A percentile compares a stretch with the other conserved stretches of the same genome.
These are phyloP conservation scores for Drosophila recens DNA, from an alignment of 2,888 invertebrate species.

Conservation along the genomic window DNA sequence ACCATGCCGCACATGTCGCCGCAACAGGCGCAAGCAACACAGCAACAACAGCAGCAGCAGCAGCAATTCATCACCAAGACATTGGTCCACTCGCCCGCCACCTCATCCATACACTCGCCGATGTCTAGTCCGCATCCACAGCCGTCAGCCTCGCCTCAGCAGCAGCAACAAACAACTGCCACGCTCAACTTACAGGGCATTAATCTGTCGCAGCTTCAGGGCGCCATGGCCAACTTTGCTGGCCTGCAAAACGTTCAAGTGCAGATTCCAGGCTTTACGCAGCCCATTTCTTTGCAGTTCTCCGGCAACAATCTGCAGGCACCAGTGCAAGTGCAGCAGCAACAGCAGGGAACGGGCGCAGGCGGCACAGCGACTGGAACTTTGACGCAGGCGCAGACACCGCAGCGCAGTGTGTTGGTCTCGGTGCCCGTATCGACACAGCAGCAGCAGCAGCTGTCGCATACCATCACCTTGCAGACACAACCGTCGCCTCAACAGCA, in stretches of 20 bases:
- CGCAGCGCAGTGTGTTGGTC: slow-evolving; percentile 88
- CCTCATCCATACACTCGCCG: slow-evolving; percentile 86
- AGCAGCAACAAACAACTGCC: slow-evolving; percentile 84
- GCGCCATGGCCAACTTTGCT: slow-evolving; percentile 86
- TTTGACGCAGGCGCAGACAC: slow-evolving; percentile 63
- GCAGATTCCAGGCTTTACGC: slow-evolving; percentile 93
- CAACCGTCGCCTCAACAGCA: slow-evolving; percentile 84
- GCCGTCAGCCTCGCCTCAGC: slow-evolving; percentile 84
- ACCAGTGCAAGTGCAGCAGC: slow-evolving; percentile 68
- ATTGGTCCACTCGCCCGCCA: slow-evolving; percentile 84
- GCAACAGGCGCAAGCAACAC: slow-evolving; percentile 70
- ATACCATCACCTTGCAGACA: slow-evolving; percentile 82
- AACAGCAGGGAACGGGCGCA: slow-evolving; percentile 51
- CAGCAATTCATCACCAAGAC: slow-evolving; percentile 83
- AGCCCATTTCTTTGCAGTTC: slow-evolving; percentile 92
- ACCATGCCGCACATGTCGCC: slow-evolving; percentile 84
- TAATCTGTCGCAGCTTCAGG: slow-evolving; percentile 89
- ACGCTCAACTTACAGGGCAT: slow-evolving; percentile 89
- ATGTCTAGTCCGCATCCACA: slow-evolving; percentile 87
- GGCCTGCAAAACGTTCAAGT: slow-evolving; percentile 91
- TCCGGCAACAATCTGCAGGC: slow-evolving; percentile 88
- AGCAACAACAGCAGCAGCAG: slow-evolving; percentile 70
- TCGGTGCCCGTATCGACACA: slow-evolving; percentile 87
- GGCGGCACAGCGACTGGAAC: slow-evolving; percentile 31
- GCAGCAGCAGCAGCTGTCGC: slow-evolving; percentile 83